Conservation (phyloP, 92 coral and sea anemone genomes). For the Phenganax subtilis region DNA sequence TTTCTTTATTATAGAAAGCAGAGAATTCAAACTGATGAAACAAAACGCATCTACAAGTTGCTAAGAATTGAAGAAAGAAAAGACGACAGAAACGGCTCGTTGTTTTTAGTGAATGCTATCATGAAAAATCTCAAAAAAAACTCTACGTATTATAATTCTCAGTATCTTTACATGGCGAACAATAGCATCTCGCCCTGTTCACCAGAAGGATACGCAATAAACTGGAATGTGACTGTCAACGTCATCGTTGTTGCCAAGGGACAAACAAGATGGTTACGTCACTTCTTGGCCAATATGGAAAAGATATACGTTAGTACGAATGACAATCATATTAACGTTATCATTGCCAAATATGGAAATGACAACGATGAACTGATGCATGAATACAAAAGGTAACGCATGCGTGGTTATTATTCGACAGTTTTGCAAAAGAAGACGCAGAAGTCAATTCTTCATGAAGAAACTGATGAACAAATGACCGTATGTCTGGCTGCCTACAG, state of each 20-base stretch:
- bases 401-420: not conserved
- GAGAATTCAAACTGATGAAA: not conserved
- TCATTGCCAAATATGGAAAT: slow-evolving; percentile 30
- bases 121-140: not conserved
- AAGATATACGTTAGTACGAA: slow-evolving; percentile 20
- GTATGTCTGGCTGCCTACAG: not conserved
- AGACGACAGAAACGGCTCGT: slow-evolving; percentile 12
- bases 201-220: not conserved
- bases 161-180: slow-evolving; percentile 25
- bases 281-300: slow-evolving; percentile 35
- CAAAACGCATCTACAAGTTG: slow-evolving; percentile 3
- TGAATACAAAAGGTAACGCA: slow-evolving; percentile 8
- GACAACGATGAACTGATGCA: slow-evolving; percentile 25
- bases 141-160: slow-evolving; percentile 1
- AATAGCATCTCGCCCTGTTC: not conserved
- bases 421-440: not conserved
- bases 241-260: slow-evolving; percentile 30
- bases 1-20: not conserved
- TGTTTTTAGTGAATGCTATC: slow-evolving; percentile 6
- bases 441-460: not conserved
- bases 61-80: slow-evolving; percentile 6
- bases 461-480: not conserved
- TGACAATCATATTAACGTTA: slow-evolving; percentile 20
- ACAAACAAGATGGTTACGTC: slow-evolving; percentile 38
- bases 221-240: slow-evolving; percentile 9